phyloP scores from a whole-genome alignment of 1,140 invertebrate species.

The Venturia canescens region DNA sequence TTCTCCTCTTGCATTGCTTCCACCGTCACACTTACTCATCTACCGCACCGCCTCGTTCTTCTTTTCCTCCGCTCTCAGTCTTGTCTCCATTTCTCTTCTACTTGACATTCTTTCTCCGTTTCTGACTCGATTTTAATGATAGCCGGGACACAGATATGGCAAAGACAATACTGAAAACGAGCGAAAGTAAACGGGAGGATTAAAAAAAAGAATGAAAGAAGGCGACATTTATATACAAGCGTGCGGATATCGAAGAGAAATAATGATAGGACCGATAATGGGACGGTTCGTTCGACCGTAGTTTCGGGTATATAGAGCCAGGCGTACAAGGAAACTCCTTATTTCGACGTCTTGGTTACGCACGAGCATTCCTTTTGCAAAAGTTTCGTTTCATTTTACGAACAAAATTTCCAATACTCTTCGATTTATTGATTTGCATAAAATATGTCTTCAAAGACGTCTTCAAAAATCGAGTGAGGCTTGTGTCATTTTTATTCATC shows the following conservation, averaged over 20 bases:
- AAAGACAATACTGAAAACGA: conserved; percentile 8
- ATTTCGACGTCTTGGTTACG: neutral
- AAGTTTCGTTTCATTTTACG: too few species aligned
- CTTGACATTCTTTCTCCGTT: conserved; percentile 37
- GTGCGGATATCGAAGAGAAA: conserved; percentile 45
- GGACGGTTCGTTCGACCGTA: conserved; percentile 22
- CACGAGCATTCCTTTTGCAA: too few species aligned
- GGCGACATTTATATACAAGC: too few species aligned
- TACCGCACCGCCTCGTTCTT: conserved; percentile 15
- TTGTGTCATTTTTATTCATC: too few species aligned
- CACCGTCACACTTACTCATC: conserved; percentile 32
- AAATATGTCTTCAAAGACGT: too few species aligned
- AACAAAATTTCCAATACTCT: too few species aligned
- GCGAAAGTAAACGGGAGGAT: conserved; percentile 22
- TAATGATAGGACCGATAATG: conserved; percentile 52
- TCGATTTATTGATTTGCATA: too few species aligned
- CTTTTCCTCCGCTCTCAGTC: neutral
- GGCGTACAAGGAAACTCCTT: neutral
- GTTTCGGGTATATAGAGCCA: neutral
- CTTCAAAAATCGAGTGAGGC: too few species aligned
- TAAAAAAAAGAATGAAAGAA: neutral
- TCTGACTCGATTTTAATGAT: conserved; percentile 20
- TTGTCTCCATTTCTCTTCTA: conserved; percentile 31
- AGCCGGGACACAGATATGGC: conserved; percentile 28
- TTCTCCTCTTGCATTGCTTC: conserved; percentile 14